A percentile compares a stretch with the other conserved stretches of the same genome.
phyloP scores from a whole-genome alignment of 2,113 vertebrate species.

The Choloepus hoffmanni region DNA sequence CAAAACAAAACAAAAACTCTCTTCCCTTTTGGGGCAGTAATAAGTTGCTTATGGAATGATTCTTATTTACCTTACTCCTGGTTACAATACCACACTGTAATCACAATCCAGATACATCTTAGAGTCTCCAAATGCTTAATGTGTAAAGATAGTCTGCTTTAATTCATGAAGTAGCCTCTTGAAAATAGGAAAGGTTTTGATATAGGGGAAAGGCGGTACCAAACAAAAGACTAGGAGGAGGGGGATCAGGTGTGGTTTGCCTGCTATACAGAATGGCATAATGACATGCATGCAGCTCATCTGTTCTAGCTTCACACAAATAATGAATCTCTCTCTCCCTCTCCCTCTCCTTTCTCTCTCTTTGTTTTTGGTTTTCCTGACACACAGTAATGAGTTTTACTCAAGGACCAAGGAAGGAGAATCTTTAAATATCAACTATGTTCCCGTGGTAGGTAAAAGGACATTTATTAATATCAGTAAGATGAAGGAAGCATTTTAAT shows the following conservation, averaged over 20 bases:
- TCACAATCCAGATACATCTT: background rate
- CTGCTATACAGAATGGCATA: accelerated
- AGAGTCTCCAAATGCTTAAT: background rate
- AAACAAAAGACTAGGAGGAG: accelerated
- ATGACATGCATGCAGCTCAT: background rate
- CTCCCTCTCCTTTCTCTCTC: background rate
- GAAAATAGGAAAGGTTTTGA: background rate
- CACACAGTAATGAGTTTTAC: constrained; percentile 28
- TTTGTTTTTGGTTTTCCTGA: background rate
- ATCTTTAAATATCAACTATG: constrained; percentile 18
- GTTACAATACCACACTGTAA: background rate
- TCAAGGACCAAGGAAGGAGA: constrained; percentile 22
- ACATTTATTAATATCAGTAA: constrained; percentile 23
- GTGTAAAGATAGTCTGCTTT: background rate
- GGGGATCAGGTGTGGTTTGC: accelerated
- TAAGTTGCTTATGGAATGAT: background rate
- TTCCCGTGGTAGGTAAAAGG: background rate
- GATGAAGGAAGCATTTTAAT: background rate
- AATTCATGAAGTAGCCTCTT: background rate
- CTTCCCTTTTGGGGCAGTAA: background rate
- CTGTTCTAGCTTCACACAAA: background rate
- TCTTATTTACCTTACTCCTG: background rate
- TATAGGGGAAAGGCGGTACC: background rate
- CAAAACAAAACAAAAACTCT: background rate
- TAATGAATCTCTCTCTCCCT: background rate